phyloP scores from a whole-genome alignment of 37 sponge, comb jelly and placozoan species.

The Eunapius fragilis region DNA sequence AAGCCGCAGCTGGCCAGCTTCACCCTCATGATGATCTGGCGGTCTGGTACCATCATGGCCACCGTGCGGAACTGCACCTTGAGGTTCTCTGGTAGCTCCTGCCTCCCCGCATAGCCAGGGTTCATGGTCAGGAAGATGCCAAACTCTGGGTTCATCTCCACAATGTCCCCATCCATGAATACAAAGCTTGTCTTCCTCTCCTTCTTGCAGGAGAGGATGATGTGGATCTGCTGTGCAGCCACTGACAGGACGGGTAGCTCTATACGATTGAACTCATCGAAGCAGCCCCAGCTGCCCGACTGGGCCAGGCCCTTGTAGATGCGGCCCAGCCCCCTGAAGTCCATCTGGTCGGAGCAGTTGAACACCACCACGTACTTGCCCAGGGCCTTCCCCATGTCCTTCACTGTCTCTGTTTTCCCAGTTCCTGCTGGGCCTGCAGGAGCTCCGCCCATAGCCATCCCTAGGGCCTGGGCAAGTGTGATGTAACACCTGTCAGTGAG shows the following conservation, averaged over 20 bases:
- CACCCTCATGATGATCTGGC: conserved; percentile 96
- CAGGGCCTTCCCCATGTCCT: conserved; percentile 97
- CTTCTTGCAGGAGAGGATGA: conserved; percentile 95
- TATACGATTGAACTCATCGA: conserved; percentile 98
- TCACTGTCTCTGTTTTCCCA: conserved; percentile 95
- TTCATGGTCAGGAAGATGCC: conserved; percentile 99
- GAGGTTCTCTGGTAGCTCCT: conserved; percentile 98
- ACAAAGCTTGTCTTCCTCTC: conserved; percentile 93
- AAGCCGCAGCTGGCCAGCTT: conserved; percentile 96
- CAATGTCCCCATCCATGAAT: conserved; percentile 97
- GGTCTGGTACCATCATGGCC: conserved; percentile 99
- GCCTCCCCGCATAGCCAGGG: conserved; percentile 98
- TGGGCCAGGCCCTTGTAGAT: conserved; percentile 98
- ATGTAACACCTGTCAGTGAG: conserved; percentile 99
- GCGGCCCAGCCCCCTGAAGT: conserved; percentile 95
- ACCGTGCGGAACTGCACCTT: conserved; percentile 96
- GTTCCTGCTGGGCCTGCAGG: conserved; percentile 98
- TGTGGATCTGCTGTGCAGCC: conserved; percentile 97
- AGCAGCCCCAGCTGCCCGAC: conserved; percentile 98
- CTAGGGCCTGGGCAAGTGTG: conserved; percentile 96
- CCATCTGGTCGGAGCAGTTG: conserved; percentile 99
- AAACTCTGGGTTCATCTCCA: conserved; percentile 95
- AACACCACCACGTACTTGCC: conserved; percentile 99
- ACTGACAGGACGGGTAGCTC: conserved; percentile 98
- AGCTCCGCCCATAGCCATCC: conserved; percentile 97